Evolutionary conservation across 2,797 vertebrate genomes (phyloP).

Genomic region (Siniperca scherzeri): DNA sequence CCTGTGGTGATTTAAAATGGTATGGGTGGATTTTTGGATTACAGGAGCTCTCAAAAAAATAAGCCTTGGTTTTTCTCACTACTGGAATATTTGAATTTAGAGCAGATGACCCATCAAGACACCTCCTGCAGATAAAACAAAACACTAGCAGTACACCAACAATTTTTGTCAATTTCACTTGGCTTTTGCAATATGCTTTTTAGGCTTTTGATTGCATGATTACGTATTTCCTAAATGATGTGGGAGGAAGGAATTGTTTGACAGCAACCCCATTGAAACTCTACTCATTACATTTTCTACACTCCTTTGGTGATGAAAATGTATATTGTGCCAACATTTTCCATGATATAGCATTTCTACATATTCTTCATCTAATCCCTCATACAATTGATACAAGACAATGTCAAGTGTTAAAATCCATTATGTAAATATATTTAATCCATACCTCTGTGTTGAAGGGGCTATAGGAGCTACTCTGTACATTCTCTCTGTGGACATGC

Average conservation of each 20-base stretch:
- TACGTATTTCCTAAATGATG: conserved; percentile 21
- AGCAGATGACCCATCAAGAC: conserved; percentile 53
- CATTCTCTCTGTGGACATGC: conserved; percentile 42
- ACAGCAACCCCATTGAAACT: conserved; percentile 12
- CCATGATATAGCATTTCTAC: background rate
- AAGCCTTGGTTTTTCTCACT: conserved; percentile 40
- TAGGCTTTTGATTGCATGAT: conserved; percentile 38
- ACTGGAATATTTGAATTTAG: conserved; percentile 60
- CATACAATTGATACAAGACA: conserved; percentile 18
- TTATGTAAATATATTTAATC: conserved; percentile 65
- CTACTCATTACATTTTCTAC: conserved; percentile 6
- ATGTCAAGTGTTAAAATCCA: conserved; percentile 39
- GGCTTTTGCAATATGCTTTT: conserved; percentile 26
- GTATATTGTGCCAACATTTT: background rate
- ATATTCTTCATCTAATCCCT: conserved; percentile 14
- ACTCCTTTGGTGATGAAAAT: conserved; percentile 4
- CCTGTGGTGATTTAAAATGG: conserved; percentile 72
- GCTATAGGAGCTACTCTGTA: conserved; percentile 12
- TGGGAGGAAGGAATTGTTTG: conserved; percentile 12
- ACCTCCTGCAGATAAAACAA: conserved; percentile 30
- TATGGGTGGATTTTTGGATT: conserved; percentile 67
- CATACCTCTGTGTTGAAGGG: conserved; percentile 50
- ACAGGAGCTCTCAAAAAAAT: conserved; percentile 45
- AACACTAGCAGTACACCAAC: conserved; percentile 7
- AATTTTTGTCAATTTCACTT: conserved; percentile 8